Evolutionary conservation across 2,888 invertebrate species (phyloP).

Genomic region (Pyrochroa serraticornis): DNA sequence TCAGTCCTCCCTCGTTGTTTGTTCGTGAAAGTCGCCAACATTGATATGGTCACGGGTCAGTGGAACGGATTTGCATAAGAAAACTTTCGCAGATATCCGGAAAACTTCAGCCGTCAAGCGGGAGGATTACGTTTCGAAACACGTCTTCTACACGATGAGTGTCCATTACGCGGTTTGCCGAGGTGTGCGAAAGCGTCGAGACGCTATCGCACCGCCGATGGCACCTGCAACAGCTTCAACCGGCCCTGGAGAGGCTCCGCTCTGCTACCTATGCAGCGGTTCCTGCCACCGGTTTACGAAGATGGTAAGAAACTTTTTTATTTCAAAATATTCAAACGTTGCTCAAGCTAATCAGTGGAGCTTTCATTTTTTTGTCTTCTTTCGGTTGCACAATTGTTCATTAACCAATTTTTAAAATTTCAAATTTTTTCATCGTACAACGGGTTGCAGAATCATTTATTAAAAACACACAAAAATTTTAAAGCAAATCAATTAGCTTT

Average conservation of each 20-base stretch:
- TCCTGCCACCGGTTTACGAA: conserved; percentile 80
- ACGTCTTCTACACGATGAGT: conserved; percentile 54
- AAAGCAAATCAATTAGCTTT: no score
- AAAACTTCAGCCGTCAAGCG: conserved; percentile 40
- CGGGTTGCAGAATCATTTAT: no score
- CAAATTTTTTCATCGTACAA: no score
- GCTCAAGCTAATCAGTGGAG: no score
- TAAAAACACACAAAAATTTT: no score
- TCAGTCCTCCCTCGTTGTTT: neutral
- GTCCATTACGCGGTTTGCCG: conserved; percentile 71
- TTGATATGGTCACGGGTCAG: conserved; percentile 5
- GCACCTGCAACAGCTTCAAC: conserved; percentile 85
- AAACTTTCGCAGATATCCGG: conserved; percentile 35
- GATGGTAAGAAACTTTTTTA: conserved; percentile 67
- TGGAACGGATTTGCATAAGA: conserved; percentile 4
- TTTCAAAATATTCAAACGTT: no score
- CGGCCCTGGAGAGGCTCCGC: conserved; percentile 82
- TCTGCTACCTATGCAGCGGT: conserved; percentile 81
- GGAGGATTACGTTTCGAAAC: conserved; percentile 35
- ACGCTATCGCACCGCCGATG: conserved; percentile 83
- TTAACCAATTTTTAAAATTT: no score
- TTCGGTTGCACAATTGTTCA: no score
- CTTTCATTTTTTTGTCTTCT: conserved; percentile 4
- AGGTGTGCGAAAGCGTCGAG: conserved; percentile 73
- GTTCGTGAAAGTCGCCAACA: neutral